phyloP scores from a whole-genome alignment of 2,888 invertebrate genomes.

The Syrphus vitripennis region DNA sequence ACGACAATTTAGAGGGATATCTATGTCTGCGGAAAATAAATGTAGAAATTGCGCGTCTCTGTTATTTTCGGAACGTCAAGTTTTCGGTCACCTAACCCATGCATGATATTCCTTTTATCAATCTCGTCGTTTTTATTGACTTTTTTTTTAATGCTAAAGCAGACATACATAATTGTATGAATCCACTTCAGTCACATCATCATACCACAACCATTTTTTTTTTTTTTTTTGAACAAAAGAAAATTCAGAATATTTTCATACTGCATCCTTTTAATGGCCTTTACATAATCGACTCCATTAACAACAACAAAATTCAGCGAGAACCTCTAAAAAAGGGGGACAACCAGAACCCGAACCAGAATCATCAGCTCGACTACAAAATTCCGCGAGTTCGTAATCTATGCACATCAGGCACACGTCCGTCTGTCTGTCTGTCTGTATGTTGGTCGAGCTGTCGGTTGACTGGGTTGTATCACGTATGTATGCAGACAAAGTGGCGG shows the following conservation, averaged over 20 bases:
- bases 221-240: neutral
- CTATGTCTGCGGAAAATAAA: no score
- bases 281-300: neutral
- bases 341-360: neutral
- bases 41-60: no score
- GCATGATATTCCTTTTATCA: no score
- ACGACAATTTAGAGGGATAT: no score
- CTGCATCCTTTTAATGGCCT: slow-evolving; percentile 37
- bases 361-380: neutral
- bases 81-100: no score
- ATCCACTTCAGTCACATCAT: neutral
- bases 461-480: neutral
- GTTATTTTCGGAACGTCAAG: no score
- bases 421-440: neutral
- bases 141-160: neutral
- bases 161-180: neutral
- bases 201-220: neutral
- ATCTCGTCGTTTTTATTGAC: neutral
- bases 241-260: neutral
- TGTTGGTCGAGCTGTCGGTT: neutral
- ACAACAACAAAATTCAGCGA: neutral
- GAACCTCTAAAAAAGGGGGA: neutral
- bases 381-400: slow-evolving; percentile 26
- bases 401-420: slow-evolving; percentile 22
- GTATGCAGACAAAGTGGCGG: slow-evolving; percentile 26